Evolutionary conservation across 2,113 vertebrate species (phyloP).

Genomic region (Apus apus): DNA sequence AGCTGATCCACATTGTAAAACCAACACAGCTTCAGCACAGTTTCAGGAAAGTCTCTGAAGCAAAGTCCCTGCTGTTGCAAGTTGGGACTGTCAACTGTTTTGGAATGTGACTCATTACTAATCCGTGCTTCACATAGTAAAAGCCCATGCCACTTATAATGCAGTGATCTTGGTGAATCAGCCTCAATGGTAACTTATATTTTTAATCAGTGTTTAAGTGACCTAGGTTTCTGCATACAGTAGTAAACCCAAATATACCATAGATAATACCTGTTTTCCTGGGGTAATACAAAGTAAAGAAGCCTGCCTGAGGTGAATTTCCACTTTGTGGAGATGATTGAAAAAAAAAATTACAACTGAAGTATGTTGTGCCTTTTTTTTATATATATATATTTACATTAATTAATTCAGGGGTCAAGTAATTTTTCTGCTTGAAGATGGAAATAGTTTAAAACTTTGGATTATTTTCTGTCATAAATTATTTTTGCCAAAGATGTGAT

Average conservation of each 20-base stretch:
- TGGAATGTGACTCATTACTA: not conserved
- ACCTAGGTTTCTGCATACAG: not conserved
- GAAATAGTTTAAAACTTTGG: not conserved
- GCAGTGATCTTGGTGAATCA: not conserved
- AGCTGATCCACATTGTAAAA: not conserved
- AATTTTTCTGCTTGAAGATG: not conserved
- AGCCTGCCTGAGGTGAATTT: not conserved
- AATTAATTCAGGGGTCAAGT: not conserved
- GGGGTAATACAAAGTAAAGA: constrained; percentile 21
- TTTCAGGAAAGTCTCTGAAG: not conserved
- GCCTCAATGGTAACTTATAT: constrained; percentile 44
- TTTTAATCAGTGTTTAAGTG: constrained; percentile 57
- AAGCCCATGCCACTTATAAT: not conserved
- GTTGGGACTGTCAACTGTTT: not conserved
- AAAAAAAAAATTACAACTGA: not conserved
- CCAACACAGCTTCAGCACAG: not conserved
- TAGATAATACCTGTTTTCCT: constrained; percentile 52
- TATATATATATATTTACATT: not conserved
- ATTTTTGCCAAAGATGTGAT: not conserved
- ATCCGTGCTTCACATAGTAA: not conserved
- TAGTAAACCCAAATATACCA: constrained; percentile 11
- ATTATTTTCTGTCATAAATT: not conserved
- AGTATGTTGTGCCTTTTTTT: too few relatives aligned
- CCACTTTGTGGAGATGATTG: not conserved
- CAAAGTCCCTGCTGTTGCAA: not conserved